phyloP scores from a whole-genome alignment of 2,113 vertebrate species.

The Actinemys pallida region DNA sequence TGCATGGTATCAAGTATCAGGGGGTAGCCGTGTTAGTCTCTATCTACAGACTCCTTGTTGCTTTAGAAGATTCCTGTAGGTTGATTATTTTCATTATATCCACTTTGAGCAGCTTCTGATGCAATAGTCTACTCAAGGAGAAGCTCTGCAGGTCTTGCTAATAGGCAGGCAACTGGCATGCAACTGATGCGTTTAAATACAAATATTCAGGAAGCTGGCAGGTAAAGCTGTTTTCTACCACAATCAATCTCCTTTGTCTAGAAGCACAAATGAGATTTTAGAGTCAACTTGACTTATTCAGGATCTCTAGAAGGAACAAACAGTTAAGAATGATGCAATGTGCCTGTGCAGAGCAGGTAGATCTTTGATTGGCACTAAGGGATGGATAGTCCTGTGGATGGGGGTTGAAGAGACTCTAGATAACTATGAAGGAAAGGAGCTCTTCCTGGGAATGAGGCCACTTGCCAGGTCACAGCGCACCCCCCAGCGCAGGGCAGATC shows the following conservation, averaged over 20 bases:
- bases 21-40: no score
- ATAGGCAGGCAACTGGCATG: not conserved
- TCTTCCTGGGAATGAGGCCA: slow-evolving; percentile 78
- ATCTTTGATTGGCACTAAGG: not conserved
- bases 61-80: not conserved
- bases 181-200: not conserved
- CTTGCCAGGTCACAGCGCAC: slow-evolving; percentile 88
- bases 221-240: not conserved
- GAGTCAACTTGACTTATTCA: not conserved
- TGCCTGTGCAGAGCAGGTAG: not conserved
- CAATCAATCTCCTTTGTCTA: not conserved
- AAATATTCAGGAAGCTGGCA: not conserved
- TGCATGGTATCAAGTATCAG: no score
- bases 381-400: not conserved
- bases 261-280: not conserved
- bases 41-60: no score
- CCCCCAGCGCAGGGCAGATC: slow-evolving; percentile 87
- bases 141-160: not conserved
- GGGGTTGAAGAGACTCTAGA: not conserved
- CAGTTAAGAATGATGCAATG: no score
- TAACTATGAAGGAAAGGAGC: slow-evolving; percentile 4
- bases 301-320: not conserved
- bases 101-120: not conserved
- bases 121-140: not conserved
- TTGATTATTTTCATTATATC: not conserved